Evolutionary conservation across 2,888 invertebrate species (phyloP).

Genomic region (Pegoplata infirma): DNA sequence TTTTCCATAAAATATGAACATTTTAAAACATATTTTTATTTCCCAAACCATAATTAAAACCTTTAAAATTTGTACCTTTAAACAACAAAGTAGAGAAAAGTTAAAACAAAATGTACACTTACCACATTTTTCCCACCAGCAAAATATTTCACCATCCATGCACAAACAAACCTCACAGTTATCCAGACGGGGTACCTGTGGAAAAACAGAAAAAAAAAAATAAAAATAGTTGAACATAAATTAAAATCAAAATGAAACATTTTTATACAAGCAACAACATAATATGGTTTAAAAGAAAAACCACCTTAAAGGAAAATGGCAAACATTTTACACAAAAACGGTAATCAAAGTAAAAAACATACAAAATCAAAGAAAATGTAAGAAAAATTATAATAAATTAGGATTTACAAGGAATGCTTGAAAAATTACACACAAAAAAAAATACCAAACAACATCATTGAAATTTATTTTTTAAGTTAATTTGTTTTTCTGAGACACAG

Average conservation of each 20-base stretch:
- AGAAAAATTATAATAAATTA: slow-evolving; percentile 13
- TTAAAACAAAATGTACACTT: slow-evolving; percentile 64
- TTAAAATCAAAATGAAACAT: not conserved
- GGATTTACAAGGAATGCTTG: not conserved
- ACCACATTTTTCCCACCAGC: slow-evolving; percentile 84
- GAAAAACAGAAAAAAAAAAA: slow-evolving; percentile 3
- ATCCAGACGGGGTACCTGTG: slow-evolving; percentile 81
- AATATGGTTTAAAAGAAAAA: not conserved
- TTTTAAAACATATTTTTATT: not conserved
- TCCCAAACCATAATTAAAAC: slow-evolving; percentile 25
- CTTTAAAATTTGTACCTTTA: slow-evolving; percentile 13
- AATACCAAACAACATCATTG: not conserved
- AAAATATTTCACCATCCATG: slow-evolving; percentile 83
- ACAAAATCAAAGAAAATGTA: not conserved
- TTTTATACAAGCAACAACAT: not conserved
- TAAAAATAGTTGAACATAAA: slow-evolving; percentile 16
- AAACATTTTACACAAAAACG: not conserved
- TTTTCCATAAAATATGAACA: too few relatives aligned
- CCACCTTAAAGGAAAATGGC: not conserved
- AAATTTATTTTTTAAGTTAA: not conserved
- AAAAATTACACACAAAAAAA: too few relatives aligned
- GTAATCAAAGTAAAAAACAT: not conserved
- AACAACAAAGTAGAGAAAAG: slow-evolving; percentile 16
- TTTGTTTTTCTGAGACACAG: slow-evolving; percentile 2
- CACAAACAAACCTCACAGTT: slow-evolving; percentile 83